Evolutionary conservation across 2,113 vertebrate genomes (phyloP).

Genomic region (Symphodus melops): DNA sequence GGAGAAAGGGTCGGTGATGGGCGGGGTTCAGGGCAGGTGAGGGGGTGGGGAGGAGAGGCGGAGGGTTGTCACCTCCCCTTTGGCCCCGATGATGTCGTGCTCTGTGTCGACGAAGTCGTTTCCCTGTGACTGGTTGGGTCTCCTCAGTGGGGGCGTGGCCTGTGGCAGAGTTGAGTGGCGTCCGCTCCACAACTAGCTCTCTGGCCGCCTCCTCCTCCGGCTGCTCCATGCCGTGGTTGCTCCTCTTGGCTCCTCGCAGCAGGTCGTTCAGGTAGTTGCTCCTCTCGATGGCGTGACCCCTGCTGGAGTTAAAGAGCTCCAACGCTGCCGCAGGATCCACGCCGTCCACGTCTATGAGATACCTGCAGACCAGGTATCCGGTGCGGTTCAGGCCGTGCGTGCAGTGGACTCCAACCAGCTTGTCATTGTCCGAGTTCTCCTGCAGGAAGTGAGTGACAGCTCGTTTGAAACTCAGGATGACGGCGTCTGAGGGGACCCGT

Average conservation of each 20-base stretch:
- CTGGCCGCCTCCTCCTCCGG: background rate
- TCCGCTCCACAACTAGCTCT: background rate
- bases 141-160: background rate
- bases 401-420: conserved; percentile 92
- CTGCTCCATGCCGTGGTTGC: conserved; percentile 2
- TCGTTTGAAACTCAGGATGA: conserved; percentile 37
- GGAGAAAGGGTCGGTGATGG: too few species aligned
- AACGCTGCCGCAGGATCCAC: conserved; percentile 63
- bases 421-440: conserved; percentile 86
- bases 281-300: conserved; percentile 32
- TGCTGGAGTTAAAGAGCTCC: conserved; percentile 38
- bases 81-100: background rate
- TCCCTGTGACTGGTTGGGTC: background rate
- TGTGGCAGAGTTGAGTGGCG: too few species aligned
- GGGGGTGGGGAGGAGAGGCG: background rate
- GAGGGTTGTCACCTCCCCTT: too few species aligned
- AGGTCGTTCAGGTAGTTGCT: conserved; percentile 32
- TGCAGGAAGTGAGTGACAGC: conserved; percentile 80
- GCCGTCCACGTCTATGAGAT: conserved; percentile 82
- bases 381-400: conserved; percentile 92
- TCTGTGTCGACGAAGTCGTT: background rate
- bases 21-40: too few species aligned
- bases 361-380: conserved; percentile 92
- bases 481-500: background rate
- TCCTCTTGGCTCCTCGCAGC: conserved; percentile 16